Evolutionary conservation across 2,888 invertebrate species (phyloP), one percentile per base, ranked within the genome.

Genomic region (Rotaria macrura): DNA sequence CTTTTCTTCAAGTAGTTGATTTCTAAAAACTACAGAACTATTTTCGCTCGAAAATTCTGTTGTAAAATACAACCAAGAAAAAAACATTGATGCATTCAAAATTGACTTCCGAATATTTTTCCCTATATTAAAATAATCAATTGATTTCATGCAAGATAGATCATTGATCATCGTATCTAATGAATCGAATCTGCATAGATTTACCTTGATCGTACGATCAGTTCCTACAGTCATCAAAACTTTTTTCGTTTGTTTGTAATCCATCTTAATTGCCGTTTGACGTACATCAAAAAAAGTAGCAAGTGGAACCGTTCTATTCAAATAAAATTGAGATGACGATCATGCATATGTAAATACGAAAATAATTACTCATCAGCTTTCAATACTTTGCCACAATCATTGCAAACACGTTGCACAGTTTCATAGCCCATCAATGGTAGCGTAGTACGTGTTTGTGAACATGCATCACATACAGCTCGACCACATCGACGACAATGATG

Each of bases 391-490:
- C 38, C 79, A 92, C 99, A 99, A 57, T 94, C 94, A 90, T 96
- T 95, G 92, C 99, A 99, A 85, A 98, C 95, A 87, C 99, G 93
- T 88, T 98, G 96, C 90, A 95, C 95, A 92, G 96, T 96, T 92
- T 99, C 99, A 92, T 96, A 98, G 84, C 99, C 99, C 95, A 98
- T 95, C 85, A 94, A 93, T 4, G 99, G 98, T 90, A 97, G 94
- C 87, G 95, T 94, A 88, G 96, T 93, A 87, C 95, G 94, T 90
- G 95, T 94, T 86, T 94, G 93, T 34, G 96, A 96, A 91, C 99
- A 99, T 88, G 93, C 93, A 89, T 95, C 96, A 92, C 99, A 99
- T 85, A 96, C 94, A 23, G 99, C 98, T 90, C 95, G 94, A 83
- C 99, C 99, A 92, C 98, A 99, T 87, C 91, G 90, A 38, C 93